Conservation (phyloP, 2,888 invertebrate genomes). For the Hybos culiciformis region DNA sequence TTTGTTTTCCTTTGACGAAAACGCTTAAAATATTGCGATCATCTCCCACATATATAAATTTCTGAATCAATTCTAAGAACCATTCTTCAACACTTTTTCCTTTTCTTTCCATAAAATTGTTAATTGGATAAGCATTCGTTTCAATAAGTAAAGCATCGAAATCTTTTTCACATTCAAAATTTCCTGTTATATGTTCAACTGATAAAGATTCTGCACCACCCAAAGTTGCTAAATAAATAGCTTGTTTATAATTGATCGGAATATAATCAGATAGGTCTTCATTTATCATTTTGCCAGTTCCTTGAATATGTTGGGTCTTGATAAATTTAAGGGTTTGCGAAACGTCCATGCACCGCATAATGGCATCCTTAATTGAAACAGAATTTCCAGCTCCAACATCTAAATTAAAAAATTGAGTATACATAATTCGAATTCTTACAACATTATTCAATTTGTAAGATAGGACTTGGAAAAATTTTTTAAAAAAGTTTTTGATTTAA, state of each 20-base stretch:
- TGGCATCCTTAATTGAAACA: constrained; percentile 59
- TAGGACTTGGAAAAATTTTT: no score
- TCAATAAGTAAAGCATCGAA: constrained; percentile 78
- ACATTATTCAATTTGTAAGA: no score
- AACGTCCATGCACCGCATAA: constrained; percentile 57
- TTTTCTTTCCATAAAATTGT: constrained; percentile 27
- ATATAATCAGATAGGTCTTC: constrained; percentile 20
- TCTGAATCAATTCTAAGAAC: constrained; percentile 50
- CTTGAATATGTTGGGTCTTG: constrained; percentile 30
- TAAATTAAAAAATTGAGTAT: constrained; percentile 26
- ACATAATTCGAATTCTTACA: no score
- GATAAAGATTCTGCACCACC: constrained; percentile 75
- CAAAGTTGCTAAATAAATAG: constrained; percentile 70
- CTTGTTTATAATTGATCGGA: constrained; percentile 58
- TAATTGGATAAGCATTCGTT: constrained; percentile 42
- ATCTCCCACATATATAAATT: constrained; percentile 67
- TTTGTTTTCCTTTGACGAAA: constrained; percentile 55
- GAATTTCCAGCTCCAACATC: constrained; percentile 76
- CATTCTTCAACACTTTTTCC: constrained; percentile 31
- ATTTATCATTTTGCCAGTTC: constrained; percentile 19
- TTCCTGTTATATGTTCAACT: constrained; percentile 61
- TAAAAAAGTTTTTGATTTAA: no score
- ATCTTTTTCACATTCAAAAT: constrained; percentile 65
- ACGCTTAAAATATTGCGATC: constrained; percentile 67
- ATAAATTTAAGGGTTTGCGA: constrained; percentile 53